Conservation (phyloP, 1,140 invertebrate genomes). For the Atta texana region DNA sequence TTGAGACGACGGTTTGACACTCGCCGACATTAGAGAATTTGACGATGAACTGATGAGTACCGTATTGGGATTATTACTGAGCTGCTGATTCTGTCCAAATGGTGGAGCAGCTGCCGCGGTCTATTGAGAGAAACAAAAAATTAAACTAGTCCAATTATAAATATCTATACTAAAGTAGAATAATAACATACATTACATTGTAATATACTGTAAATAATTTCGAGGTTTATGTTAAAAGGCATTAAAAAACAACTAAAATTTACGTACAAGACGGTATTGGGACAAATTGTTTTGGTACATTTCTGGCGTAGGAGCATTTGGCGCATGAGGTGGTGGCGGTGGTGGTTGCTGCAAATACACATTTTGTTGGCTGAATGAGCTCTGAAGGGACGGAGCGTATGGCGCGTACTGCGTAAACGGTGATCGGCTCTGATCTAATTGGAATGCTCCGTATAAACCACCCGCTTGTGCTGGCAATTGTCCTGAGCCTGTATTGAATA, state of each 20-base stretch:
- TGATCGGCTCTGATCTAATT: constrained; percentile 88
- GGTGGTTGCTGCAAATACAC: constrained; percentile 89
- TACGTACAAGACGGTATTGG: constrained; percentile 90
- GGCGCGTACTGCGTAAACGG: constrained; percentile 90
- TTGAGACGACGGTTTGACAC: constrained; percentile 94
- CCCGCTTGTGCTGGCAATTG: constrained; percentile 91
- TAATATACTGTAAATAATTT: not conserved
- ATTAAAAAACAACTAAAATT: constrained; percentile 14
- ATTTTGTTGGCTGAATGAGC: constrained; percentile 90
- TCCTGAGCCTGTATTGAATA: constrained; percentile 92
- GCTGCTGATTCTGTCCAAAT: constrained; percentile 92
- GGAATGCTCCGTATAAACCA: constrained; percentile 91
- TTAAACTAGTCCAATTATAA: not conserved
- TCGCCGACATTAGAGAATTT: constrained; percentile 95
- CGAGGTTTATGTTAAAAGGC: not conserved
- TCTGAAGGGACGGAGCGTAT: constrained; percentile 87
- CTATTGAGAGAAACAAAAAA: constrained; percentile 77
- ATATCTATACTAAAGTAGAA: not conserved
- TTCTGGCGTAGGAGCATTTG: constrained; percentile 89
- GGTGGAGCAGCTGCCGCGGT: constrained; percentile 88
- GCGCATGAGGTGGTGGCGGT: constrained; percentile 84
- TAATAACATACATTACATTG: not conserved
- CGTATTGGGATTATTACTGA: constrained; percentile 94
- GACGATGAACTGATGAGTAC: constrained; percentile 95
- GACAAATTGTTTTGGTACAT: constrained; percentile 93